Evolutionary conservation across 2,797 vertebrate species (phyloP), one percentile per base, ranked within the genome.

Genomic region (Phataginus tetradactyla): DNA sequence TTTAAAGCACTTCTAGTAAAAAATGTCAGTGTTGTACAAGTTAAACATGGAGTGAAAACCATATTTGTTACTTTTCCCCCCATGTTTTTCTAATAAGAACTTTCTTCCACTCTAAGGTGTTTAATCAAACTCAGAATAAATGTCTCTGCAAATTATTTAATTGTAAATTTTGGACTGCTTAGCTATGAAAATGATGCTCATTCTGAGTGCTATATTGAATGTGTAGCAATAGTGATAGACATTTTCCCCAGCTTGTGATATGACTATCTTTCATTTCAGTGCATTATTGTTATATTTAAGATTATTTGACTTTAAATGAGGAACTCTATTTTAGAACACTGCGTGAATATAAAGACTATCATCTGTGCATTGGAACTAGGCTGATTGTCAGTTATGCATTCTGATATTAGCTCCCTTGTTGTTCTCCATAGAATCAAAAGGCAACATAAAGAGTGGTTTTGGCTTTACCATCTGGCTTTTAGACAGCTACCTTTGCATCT

Each of bases 71-170:
- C 17, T 90, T 95, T 69, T 63, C 3, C 2, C 2, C 4, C 39
- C 23, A 29, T 71, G 9, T 57, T 93, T 95, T 92, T 83, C 29
- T 89, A 51, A 63, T 86, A 69, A 86, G 21, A 80, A 53, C 32
- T 83, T 96, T 75, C 25, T 25, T 29, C 27, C 32, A 42, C 13
- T 72, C 57, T 57, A 64, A 68, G 37, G 12, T 55, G 27, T 85
- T 94, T 84, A 79, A 66, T 55, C 37, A 14, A 92, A 95, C 12
- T 45, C 79, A 86, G 14, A 86, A 91, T 91, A 90, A 92, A 92
- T 78, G 15, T 81, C 12, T 90, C 57, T 81, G 37, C 20, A 87
- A 95, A 94, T 77, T 21, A 29, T 32, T 69, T 79, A 15, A 66
- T 90, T 94, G 61, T n/a, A 79, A 57, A 51, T 94, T 86, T 27